Evolutionary conservation across 2,113 vertebrate genomes (phyloP).

Genomic region (Datnioides undecimradiatus): DNA sequence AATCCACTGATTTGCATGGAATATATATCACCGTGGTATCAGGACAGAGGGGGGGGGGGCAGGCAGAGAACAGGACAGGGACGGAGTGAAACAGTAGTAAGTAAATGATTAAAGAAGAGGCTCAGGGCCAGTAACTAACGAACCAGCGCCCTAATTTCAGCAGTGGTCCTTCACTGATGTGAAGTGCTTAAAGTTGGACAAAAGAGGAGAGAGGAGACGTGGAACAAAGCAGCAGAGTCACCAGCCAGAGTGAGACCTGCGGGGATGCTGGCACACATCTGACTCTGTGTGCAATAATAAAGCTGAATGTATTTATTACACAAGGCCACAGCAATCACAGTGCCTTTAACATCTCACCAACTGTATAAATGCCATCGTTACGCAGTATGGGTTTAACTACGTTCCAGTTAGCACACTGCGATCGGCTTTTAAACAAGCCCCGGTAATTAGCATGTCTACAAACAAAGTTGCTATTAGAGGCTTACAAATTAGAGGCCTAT

Average conservation of each 20-base stretch:
- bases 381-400: slow-evolving; percentile 41
- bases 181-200: slow-evolving; percentile 26
- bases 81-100: background rate
- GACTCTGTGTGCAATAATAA: slow-evolving; percentile 30
- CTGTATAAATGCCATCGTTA: slow-evolving; percentile 51
- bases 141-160: slow-evolving; percentile 18
- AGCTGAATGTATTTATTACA: slow-evolving; percentile 45
- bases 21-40: slow-evolving; percentile 21
- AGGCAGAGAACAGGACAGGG: background rate
- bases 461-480: slow-evolving; percentile 60
- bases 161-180: slow-evolving; percentile 9
- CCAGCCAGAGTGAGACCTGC: slow-evolving; percentile 34
- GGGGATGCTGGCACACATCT: slow-evolving; percentile 30
- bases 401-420: slow-evolving; percentile 48
- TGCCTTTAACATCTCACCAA: slow-evolving; percentile 53
- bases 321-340: slow-evolving; percentile 33
- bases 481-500: slow-evolving; percentile 55
- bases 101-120: background rate
- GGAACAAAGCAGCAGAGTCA: slow-evolving; percentile 14
- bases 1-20: slow-evolving; percentile 73
- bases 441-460: slow-evolving; percentile 60
- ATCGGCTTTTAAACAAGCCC: slow-evolving; percentile 56
- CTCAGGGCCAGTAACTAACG: slow-evolving; percentile 17
- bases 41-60: slow-evolving; percentile 3
- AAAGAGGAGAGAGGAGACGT: slow-evolving; percentile 4